These are phyloP conservation scores for Alosa sapidissima DNA, from an alignment of 2,797 vertebrate genomes.

Conservation along the genomic window DNA sequence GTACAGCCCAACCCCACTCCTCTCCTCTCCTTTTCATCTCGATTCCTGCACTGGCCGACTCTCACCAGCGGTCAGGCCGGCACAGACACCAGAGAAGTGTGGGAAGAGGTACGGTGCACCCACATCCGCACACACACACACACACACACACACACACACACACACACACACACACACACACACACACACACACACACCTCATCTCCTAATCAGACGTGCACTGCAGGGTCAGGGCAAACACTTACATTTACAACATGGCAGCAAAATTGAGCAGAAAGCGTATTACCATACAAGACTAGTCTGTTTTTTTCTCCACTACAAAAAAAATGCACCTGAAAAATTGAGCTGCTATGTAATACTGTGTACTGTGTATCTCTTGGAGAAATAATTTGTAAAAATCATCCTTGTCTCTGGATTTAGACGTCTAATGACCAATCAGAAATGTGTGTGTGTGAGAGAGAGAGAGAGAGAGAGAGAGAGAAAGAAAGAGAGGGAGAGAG, in stretches of 20 bases:
- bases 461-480: not conserved
- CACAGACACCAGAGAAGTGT: conserved; percentile 9
- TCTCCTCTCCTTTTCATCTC: not conserved
- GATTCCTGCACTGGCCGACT: not conserved
- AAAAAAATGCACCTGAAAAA: conserved; percentile 23
- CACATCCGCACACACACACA: not conserved
- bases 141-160: not conserved
- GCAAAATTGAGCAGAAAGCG: not conserved
- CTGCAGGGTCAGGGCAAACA: not conserved
- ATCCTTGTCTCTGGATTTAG: conserved; percentile 36
- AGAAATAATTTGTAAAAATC: conserved; percentile 37
- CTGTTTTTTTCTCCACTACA: not conserved
- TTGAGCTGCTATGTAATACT: conserved; percentile 33
- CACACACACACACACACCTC: not conserved
- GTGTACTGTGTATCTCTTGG: conserved; percentile 29
- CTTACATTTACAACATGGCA: not conserved
- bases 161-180: no score
- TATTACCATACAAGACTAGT: not conserved
- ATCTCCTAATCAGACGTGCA: not conserved
- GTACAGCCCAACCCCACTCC: not conserved
- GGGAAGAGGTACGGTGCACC: not conserved
- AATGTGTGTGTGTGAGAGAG: not conserved
- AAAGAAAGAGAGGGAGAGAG: not conserved
- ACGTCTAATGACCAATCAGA: not conserved
- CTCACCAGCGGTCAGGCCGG: not conserved